Percentiles rank a stretch among this genome's conserved stretches.
Evolutionary conservation across 92 coral and sea anemone genomes (phyloP).

Genomic region (Scolanthus callimorphus): DNA sequence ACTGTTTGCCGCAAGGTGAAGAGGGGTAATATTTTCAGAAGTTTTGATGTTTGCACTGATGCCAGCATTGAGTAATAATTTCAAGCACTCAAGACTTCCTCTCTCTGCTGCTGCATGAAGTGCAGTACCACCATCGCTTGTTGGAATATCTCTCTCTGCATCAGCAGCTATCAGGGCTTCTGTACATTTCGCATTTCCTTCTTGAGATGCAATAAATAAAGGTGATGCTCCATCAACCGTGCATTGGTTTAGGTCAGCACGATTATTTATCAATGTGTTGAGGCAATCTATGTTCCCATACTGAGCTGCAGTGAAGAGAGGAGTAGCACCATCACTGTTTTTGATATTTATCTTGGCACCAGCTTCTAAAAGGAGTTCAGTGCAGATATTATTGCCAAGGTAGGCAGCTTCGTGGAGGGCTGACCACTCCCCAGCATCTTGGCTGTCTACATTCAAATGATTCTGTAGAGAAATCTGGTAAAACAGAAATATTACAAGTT

Average conservation of each 20-base stretch:
- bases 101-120: slow-evolving; percentile 77
- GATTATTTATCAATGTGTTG: slow-evolving; percentile 30
- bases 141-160: slow-evolving; percentile 41
- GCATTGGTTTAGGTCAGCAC: slow-evolving; percentile 36
- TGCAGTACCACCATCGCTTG: slow-evolving; percentile 62
- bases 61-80: slow-evolving; percentile 47
- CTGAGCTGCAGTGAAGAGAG: slow-evolving; percentile 66
- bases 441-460: slow-evolving; percentile 38
- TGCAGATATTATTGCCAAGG: slow-evolving; percentile 34
- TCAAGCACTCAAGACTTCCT: slow-evolving; percentile 47
- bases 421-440: slow-evolving; percentile 83
- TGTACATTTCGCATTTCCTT: slow-evolving; percentile 52
- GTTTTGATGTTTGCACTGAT: slow-evolving; percentile 47
- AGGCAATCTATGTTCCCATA: slow-evolving; percentile 59
- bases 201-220: slow-evolving; percentile 73
- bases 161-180: slow-evolving; percentile 53
- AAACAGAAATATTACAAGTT: too few species aligned
- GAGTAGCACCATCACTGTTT: slow-evolving; percentile 76
- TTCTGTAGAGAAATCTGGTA: slow-evolving; percentile 47
- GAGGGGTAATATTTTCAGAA: slow-evolving; percentile 36
- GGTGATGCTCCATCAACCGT: slow-evolving; percentile 68
- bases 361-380: slow-evolving; percentile 27
- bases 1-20: slow-evolving; percentile 63
- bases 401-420: slow-evolving; percentile 81
- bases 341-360: slow-evolving; percentile 45